A percentile compares a stretch with the other conserved stretches of the same genome.
phyloP scores from a whole-genome alignment of 2,113 vertebrate species.

The Hipposideros armiger region DNA sequence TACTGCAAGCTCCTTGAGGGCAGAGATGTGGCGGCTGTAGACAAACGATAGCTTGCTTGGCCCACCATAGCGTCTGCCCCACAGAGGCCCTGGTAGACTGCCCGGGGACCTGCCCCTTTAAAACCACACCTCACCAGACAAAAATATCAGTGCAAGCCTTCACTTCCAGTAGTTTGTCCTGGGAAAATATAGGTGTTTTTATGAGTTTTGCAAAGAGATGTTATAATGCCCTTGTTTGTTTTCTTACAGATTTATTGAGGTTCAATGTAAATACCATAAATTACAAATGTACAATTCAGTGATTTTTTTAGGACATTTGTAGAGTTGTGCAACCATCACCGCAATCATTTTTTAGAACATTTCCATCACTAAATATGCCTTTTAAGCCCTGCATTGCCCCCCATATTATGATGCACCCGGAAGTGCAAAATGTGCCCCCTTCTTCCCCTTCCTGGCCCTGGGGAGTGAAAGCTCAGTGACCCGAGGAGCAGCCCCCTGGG shows the following conservation, averaged over 20 bases:
- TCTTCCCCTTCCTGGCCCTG: neutral
- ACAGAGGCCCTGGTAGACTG: neutral
- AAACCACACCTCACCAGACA: neutral
- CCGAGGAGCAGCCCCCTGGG: neutral
- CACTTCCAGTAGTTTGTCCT: neutral
- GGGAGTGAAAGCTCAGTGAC: neutral
- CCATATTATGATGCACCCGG: neutral
- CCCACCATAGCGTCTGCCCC: neutral
- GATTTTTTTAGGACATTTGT: neutral
- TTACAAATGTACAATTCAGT: neutral
- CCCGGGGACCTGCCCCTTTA: neutral
- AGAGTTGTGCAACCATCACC: neutral
- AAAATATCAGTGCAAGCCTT: neutral
- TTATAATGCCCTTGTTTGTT: neutral
- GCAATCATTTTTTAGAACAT: neutral
- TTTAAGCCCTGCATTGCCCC: neutral
- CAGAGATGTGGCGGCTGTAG: neutral
- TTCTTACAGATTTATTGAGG: neutral
- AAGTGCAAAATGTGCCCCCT: neutral
- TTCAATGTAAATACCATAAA: constrained; percentile 31
- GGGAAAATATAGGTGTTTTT: constrained; percentile 28
- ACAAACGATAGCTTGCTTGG: neutral
- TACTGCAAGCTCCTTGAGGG: neutral
- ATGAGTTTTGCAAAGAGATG: neutral
- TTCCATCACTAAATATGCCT: neutral